A percentile compares a stretch with the other conserved stretches of the same genome.
Conservation (phyloP, 2,888 invertebrate species). For the Eupithecia subumbrata region DNA sequence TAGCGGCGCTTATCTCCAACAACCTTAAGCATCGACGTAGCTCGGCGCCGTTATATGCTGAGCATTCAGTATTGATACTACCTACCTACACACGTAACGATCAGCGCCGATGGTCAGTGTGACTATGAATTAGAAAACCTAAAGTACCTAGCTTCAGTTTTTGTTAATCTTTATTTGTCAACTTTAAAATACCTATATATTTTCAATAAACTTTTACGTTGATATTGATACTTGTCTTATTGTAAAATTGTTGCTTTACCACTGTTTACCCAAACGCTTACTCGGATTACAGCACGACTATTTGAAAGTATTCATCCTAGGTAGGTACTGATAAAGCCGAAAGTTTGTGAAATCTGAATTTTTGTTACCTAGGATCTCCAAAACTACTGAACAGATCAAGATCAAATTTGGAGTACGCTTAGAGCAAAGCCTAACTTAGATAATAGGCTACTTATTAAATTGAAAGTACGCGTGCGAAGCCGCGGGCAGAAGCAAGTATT, state of each 20-base stretch:
- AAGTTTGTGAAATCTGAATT: no score
- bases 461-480: no score
- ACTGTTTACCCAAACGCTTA: no score
- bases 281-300: no score
- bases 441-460: no score
- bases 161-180: neutral
- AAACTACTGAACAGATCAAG: no score
- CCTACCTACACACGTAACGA: neutral
- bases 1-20: neutral
- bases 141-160: neutral
- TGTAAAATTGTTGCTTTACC: neutral
- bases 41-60: neutral
- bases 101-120: neutral
- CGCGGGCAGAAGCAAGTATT: no score
- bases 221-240: neutral
- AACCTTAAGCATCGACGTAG: neutral
- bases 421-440: no score
- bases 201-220: slow-evolving; percentile 2
- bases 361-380: no score
- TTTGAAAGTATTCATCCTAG: no score
- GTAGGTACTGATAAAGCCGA: no score
- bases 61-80: neutral
- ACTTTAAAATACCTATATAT: neutral
- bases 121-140: neutral
- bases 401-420: no score